These are phyloP conservation scores for Aythya baeri DNA, from an alignment of 2,113 vertebrate species.

Conservation along the genomic window DNA sequence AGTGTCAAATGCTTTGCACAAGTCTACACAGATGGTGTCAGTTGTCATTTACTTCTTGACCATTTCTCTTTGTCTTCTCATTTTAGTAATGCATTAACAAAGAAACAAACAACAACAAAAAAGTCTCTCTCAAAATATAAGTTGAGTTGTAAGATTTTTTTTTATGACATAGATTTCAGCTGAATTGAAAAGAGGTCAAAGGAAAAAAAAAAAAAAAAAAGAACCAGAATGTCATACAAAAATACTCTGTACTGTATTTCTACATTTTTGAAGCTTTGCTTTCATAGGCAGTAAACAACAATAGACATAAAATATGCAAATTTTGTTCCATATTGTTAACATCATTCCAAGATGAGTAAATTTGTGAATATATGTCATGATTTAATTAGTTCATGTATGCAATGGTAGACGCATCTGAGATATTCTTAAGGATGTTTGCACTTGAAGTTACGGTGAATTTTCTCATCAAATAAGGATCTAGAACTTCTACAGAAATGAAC, in stretches of 20 bases:
- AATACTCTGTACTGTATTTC: neutral
- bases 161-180: neutral
- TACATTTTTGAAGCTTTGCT: neutral
- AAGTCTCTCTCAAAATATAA: neutral
- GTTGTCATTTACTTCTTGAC: neutral
- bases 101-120: neutral
- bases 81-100: neutral
- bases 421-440: neutral
- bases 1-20: neutral
- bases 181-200: constrained; percentile 7
- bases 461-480: neutral
- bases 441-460: neutral
- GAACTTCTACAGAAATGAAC: neutral
- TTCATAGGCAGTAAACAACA: neutral
- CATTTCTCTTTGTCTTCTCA: neutral
- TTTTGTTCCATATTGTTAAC: constrained; percentile 43
- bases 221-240: neutral
- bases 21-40: neutral
- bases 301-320: constrained; percentile 15
- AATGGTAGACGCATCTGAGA: neutral
- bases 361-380: constrained; percentile 12
- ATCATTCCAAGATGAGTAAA: constrained; percentile 22
- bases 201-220: neutral
- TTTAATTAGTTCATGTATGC: neutral
- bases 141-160: neutral